Evolutionary conservation across 2,888 invertebrate genomes (phyloP), one percentile per base, ranked within the genome.

Genomic region (Lottia gigantea): DNA sequence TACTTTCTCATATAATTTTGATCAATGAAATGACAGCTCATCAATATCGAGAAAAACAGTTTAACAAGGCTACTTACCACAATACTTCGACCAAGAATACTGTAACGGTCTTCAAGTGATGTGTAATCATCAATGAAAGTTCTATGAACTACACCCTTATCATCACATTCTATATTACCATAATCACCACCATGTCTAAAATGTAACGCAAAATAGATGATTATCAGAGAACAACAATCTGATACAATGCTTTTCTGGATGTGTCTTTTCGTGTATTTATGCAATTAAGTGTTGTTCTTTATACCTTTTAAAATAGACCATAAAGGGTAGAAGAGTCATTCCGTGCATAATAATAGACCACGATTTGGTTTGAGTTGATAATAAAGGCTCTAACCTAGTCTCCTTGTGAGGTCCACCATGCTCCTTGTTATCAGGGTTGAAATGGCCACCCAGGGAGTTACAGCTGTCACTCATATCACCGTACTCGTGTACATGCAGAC

Each of bases 401-500:
- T 49, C 45, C 2, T 40, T 66, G 6, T 71, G 46, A 16, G 55
- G 74, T 1, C 72, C 73, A 1, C 75, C 75, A 47, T 77, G 77
- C 8, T 1, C 1, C 4, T 26, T 31, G 1, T 65, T 62, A 14
- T 62, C 26, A 11, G 77, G 77, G 61, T 77, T 73, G 55, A 64
- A 74, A 55, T 77, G 77, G n/a, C 74, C 70, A 1, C 77, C 75
- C 15, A 75, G 68, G 7, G 69, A 68, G 16, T 63, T 49, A 67
- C 77, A 77, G 14, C 74, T 73, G 2, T 68, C 23, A n/a, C 47
- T 63, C 47, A 71, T 16, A 67, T 77, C 75, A 7, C 72, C 74
- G 31, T 62, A 75, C 68, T 75, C 70, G 45, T 67, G 67, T 12
- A 71, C 67, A 16, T 64, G 67, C 12, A 71, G 31, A 15, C 67